These are phyloP conservation scores for Drosophila anomelani DNA, from an alignment of 2,888 invertebrate species.

Conservation along the genomic window DNA sequence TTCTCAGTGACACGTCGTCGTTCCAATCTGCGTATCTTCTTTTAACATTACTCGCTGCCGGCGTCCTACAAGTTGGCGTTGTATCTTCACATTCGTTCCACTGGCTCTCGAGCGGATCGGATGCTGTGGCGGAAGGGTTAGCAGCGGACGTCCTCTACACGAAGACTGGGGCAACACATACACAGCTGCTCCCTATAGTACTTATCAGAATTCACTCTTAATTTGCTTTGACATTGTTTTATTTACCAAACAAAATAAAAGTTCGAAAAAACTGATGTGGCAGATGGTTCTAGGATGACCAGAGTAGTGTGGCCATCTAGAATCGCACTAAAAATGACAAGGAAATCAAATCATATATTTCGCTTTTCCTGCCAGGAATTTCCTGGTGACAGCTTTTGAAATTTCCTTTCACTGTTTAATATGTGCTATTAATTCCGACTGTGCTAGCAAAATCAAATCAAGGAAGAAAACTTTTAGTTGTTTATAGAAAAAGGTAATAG, in stretches of 20 bases:
- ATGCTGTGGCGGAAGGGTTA: constrained; percentile 55
- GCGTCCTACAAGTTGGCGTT: constrained; percentile 12
- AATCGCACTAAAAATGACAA: neutral
- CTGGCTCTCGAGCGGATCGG: constrained; percentile 51
- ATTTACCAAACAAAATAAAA: constrained; percentile 21
- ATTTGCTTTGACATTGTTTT: constrained; percentile 56
- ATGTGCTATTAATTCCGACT: neutral
- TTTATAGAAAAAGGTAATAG: neutral
- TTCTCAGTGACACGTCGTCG: constrained; percentile 10
- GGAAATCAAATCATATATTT: neutral
- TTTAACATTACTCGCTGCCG: neutral
- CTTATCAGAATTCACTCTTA: constrained; percentile 51
- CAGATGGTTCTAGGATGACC: constrained; percentile 35
- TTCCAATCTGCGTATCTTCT: neutral
- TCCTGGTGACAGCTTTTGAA: neutral
- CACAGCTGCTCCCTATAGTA: constrained; percentile 18
- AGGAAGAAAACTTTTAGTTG: neutral
- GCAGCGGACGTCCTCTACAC: constrained; percentile 19
- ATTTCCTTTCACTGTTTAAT: neutral
- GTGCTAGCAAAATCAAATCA: neutral
- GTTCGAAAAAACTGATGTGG: constrained; percentile 67
- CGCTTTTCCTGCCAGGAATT: too few species aligned
- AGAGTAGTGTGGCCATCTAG: constrained; percentile 3
- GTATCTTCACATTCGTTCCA: constrained; percentile 19
- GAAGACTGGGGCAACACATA: constrained; percentile 19